Conservation (phyloP, 1,140 invertebrate species). For the Procambarus virginalis region DNA sequence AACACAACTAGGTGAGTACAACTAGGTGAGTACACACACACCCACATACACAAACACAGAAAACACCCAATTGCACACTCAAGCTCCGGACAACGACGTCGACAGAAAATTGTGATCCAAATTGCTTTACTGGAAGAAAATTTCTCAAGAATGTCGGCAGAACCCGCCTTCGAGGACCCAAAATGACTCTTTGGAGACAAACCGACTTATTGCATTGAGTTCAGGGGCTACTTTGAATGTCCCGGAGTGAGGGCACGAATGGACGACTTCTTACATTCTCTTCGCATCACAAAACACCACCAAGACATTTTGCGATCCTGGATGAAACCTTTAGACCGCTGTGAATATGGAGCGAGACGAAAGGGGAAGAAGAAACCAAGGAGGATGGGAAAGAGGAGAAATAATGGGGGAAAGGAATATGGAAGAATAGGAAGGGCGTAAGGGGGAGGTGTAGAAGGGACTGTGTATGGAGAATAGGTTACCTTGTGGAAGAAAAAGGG, state of each 20-base stretch:
- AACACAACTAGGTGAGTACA: no score
- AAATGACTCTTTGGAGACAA: not conserved
- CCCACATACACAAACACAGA: not conserved
- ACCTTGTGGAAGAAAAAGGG: no score
- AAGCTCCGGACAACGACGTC: not conserved
- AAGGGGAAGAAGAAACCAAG: not conserved
- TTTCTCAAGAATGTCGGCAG: not conserved
- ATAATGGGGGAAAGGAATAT: not conserved
- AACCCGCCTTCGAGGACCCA: not conserved
- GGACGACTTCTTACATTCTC: not conserved
- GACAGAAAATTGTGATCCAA: conserved; percentile 2
- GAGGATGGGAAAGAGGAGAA: not conserved
- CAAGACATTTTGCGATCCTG: not conserved
- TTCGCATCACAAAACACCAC: not conserved
- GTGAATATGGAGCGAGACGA: not conserved
- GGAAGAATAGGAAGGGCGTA: not conserved
- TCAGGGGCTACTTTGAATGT: not conserved
- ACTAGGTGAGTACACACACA: no score
- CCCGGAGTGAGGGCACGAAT: not conserved
- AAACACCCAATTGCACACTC: not conserved
- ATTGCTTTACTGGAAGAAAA: not conserved
- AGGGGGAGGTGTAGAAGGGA: not conserved
- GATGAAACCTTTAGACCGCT: not conserved
- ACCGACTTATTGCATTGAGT: conserved; percentile 6
- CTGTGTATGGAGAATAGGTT: no score